Percentiles rank a stretch among this genome's conserved stretches.
These are phyloP conservation scores for Dynastes maya DNA, from an alignment of 2,888 invertebrate species.

Conservation along the genomic window DNA sequence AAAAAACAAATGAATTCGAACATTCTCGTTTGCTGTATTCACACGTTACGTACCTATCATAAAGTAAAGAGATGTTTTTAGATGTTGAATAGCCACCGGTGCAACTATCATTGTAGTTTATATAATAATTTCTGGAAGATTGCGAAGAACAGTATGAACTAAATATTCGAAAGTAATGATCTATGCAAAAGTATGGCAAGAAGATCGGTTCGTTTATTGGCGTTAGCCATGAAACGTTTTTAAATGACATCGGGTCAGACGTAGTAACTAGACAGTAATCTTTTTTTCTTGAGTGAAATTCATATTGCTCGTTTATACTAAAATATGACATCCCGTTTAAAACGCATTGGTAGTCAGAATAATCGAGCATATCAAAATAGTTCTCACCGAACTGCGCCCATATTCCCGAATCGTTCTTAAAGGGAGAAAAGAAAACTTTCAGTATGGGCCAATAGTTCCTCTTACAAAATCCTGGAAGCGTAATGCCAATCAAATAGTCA, in stretches of 20 bases:
- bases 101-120: not conserved
- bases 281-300: slow-evolving; percentile 12
- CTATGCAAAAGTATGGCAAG: not conserved
- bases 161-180: not conserved
- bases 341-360: not conserved
- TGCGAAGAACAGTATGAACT: not conserved
- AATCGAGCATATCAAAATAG: slow-evolving; percentile 6
- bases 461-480: slow-evolving; percentile 17
- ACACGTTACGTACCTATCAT: not conserved
- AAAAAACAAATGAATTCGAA: not conserved
- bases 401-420: not conserved
- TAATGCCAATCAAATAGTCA: slow-evolving; percentile 7
- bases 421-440: not conserved
- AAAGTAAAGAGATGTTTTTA: not conserved
- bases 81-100: not conserved
- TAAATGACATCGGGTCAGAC: not conserved
- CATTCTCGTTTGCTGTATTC: not conserved
- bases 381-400: not conserved
- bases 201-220: not conserved
- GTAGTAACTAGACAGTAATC: slow-evolving; percentile 22
- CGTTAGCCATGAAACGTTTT: not conserved
- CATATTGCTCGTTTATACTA: not conserved
- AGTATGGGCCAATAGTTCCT: slow-evolving; percentile 12
- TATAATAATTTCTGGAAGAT: not conserved
- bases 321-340: not conserved